Evolutionary conservation across 2,113 vertebrate genomes (phyloP).

Genomic region (Ellobius talpinus): DNA sequence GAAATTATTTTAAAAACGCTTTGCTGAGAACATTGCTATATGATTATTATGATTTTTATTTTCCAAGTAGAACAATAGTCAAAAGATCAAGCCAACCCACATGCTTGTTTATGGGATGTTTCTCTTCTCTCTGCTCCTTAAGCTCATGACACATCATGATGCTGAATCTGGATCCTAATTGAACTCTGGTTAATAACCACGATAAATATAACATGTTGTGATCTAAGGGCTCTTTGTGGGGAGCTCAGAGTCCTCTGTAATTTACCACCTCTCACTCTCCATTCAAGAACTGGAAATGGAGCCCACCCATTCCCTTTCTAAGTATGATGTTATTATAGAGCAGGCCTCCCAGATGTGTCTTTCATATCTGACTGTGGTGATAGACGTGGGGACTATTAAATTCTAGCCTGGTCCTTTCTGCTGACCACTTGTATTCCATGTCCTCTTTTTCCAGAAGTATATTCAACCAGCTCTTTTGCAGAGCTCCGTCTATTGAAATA

Average conservation of each 20-base stretch:
- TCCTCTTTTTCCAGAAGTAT: background rate
- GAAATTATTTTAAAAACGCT: conserved; percentile 74
- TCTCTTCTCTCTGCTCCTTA: conserved; percentile 50
- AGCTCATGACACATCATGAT: conserved; percentile 46
- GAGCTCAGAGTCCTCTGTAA: background rate
- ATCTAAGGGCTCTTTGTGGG: background rate
- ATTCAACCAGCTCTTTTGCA: background rate
- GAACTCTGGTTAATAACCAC: conserved; percentile 45
- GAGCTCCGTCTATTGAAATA: background rate
- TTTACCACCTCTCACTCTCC: background rate
- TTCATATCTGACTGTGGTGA: background rate
- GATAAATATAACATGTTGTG: conserved; percentile 18
- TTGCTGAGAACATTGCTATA: conserved; percentile 74
- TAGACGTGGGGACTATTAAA: background rate
- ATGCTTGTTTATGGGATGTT: conserved; percentile 71
- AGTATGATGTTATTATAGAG: background rate
- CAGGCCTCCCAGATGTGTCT: background rate
- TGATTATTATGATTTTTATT: conserved; percentile 79
- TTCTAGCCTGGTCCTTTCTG: background rate
- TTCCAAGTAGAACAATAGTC: conserved; percentile 77
- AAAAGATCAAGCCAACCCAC: conserved; percentile 77
- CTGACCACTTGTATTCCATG: background rate
- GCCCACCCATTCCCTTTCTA: background rate
- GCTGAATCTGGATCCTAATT: conserved; percentile 47
- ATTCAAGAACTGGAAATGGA: background rate